Evolutionary conservation across 2,797 vertebrate genomes (phyloP).

Genomic region (Myotis findleyi): DNA sequence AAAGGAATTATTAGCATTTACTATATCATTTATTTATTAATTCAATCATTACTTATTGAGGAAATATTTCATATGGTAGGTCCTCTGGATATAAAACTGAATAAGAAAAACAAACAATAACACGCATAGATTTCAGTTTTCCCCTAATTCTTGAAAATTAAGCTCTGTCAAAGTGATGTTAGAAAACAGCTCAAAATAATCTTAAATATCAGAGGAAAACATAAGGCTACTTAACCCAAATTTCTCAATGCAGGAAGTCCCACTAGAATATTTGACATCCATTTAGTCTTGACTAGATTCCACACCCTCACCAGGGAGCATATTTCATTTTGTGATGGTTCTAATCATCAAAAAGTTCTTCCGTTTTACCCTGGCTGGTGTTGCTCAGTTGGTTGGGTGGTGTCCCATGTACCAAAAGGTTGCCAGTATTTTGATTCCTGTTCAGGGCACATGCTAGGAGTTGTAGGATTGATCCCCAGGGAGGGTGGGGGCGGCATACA

Average conservation of each 20-base stretch:
- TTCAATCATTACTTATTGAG: slow-evolving; percentile 6
- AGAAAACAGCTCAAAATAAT: not conserved
- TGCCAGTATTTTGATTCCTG: no score
- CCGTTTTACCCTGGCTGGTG: no score
- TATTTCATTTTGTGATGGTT: not conserved
- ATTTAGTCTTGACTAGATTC: not conserved
- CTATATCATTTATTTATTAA: not conserved
- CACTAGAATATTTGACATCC: not conserved
- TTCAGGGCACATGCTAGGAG: no score
- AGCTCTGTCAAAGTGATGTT: not conserved
- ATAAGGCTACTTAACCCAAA: not conserved
- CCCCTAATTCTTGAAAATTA: slow-evolving; percentile 36
- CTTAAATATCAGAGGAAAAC: slow-evolving; percentile 34
- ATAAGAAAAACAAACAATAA: not conserved
- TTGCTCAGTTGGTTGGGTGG: no score
- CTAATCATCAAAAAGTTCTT: not conserved
- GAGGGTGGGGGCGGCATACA: no score
- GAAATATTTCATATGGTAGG: not conserved
- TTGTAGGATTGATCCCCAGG: no score
- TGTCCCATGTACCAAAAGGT: no score
- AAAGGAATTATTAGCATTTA: not conserved
- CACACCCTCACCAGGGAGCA: not conserved
- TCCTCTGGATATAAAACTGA: slow-evolving; percentile 18
- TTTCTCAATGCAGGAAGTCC: slow-evolving; percentile 27
- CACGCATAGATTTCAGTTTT: not conserved